These are phyloP conservation scores for Cerastis leucographa DNA, from an alignment of 2,888 invertebrate genomes.

Conservation along the genomic window DNA sequence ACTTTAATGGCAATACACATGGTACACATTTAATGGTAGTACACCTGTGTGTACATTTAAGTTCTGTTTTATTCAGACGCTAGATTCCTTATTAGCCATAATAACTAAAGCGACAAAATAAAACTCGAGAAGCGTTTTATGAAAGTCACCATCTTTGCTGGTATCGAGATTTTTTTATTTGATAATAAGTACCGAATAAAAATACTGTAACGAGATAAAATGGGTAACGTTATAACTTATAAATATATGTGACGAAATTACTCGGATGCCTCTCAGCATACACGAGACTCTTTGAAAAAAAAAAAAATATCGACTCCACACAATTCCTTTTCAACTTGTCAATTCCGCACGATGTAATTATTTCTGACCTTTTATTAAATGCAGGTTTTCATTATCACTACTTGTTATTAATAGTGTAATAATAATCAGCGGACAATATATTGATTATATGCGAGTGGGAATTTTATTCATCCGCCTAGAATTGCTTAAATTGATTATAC, in stretches of 20 bases:
- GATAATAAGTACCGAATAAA: constrained; percentile 19
- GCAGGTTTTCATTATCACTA: constrained; percentile 48
- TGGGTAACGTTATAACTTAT: constrained; percentile 10
- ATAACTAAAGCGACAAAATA: constrained; percentile 43
- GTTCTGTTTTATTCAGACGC: constrained; percentile 47
- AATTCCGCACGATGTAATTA: constrained; percentile 55
- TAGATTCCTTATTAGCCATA: constrained; percentile 54
- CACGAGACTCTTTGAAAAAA: constrained; percentile 26
- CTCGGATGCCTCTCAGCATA: constrained; percentile 4
- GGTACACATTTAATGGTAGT: no score
- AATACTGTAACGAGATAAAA: no score
- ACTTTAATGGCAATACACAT: no score
- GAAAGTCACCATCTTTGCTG: constrained; percentile 17
- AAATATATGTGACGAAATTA: constrained; percentile 30
- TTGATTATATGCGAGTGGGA: not conserved
- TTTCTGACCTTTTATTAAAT: constrained; percentile 62
- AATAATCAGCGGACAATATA: constrained; percentile 52
- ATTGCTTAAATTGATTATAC: constrained; percentile 33
- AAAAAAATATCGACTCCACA: constrained; percentile 48
- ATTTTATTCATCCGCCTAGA: constrained; percentile 5
- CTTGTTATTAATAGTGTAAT: constrained; percentile 58
- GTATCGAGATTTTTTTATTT: constrained; percentile 23
- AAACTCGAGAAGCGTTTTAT: constrained; percentile 43
- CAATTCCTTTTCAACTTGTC: constrained; percentile 54
- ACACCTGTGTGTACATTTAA: constrained; percentile 39